Evolutionary conservation across 2,797 vertebrate species (phyloP).

Genomic region (Danio choprae): DNA sequence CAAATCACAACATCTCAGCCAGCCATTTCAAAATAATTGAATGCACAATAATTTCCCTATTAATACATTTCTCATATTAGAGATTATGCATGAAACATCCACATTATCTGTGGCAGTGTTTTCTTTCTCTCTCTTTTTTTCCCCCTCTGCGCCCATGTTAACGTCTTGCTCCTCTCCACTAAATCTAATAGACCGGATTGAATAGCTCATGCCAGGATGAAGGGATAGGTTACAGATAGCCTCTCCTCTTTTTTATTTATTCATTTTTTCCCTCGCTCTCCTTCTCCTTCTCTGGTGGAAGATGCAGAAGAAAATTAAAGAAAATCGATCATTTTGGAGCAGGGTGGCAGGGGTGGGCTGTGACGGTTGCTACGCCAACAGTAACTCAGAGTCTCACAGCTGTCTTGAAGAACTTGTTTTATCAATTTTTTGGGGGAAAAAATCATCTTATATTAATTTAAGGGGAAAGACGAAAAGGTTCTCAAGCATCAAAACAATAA

Average conservation of each 20-base stretch:
- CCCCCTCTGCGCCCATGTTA: constrained; percentile 68
- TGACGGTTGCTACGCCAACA: constrained; percentile 89
- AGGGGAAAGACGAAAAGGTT: too few relatives aligned
- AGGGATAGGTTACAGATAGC: constrained; percentile 83
- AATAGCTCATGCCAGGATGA: constrained; percentile 83
- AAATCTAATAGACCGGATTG: constrained; percentile 87
- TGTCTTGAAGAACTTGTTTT: constrained; percentile 81
- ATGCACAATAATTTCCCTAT: constrained; percentile 97
- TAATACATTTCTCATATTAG: constrained; percentile 97
- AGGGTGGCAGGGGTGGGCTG: constrained; percentile 80
- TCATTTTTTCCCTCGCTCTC: constrained; percentile 51
- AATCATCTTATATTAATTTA: too few relatives aligned
- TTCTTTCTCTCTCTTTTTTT: constrained; percentile 65
- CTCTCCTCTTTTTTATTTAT: constrained; percentile 77
- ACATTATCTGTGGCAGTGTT: constrained; percentile 86
- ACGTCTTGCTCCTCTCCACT: constrained; percentile 86
- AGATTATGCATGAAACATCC: constrained; percentile 91
- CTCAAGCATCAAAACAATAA: too few relatives aligned
- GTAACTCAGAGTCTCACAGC: constrained; percentile 86
- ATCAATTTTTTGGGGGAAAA: constrained; percentile 78
- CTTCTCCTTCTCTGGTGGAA: constrained; percentile 66
- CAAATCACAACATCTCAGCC: constrained; percentile 97
- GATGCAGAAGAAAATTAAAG: constrained; percentile 90
- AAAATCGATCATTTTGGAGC: constrained; percentile 89
- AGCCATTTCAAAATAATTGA: constrained; percentile 97